Percentiles rank a stretch among this genome's conserved stretches.
Conservation (phyloP, 2,113 vertebrate species). For the Oreochromis spilurus region DNA sequence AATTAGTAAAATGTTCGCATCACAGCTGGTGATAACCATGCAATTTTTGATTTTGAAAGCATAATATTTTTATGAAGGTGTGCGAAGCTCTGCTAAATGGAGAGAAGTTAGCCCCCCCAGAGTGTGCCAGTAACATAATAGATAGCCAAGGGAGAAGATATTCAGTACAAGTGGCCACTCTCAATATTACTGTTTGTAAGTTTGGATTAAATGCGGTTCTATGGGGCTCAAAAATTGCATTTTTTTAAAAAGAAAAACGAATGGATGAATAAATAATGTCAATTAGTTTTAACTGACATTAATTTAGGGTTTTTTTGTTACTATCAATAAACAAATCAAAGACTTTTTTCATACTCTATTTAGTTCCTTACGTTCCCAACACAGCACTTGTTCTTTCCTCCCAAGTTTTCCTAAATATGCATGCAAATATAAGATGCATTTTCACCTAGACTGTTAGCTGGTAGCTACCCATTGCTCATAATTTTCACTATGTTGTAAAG, state of each 20-base stretch:
- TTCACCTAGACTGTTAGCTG: background rate
- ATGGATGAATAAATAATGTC: background rate
- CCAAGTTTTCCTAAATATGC: background rate
- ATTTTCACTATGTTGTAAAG: background rate
- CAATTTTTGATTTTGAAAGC: conserved; percentile 35
- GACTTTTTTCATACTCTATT: background rate
- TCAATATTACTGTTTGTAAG: background rate
- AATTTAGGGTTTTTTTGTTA: background rate
- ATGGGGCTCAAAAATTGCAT: background rate
- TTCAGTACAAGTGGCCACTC: background rate
- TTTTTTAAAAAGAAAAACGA: background rate
- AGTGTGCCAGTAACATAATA: background rate
- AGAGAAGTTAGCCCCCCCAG: background rate
- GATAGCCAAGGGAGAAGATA: background rate
- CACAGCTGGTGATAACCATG: conserved; percentile 25
- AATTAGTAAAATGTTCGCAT: conserved; percentile 18
- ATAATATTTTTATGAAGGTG: conserved; percentile 27
- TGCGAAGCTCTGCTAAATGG: conserved; percentile 2
- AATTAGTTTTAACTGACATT: background rate
- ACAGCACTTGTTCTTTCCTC: background rate
- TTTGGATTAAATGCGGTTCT: background rate
- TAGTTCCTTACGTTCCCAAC: background rate
- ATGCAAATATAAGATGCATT: background rate
- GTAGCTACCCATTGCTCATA: background rate
- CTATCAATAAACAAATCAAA: background rate